phyloP scores from a whole-genome alignment of 2,888 invertebrate species.

The Amphimallon solstitiale region DNA sequence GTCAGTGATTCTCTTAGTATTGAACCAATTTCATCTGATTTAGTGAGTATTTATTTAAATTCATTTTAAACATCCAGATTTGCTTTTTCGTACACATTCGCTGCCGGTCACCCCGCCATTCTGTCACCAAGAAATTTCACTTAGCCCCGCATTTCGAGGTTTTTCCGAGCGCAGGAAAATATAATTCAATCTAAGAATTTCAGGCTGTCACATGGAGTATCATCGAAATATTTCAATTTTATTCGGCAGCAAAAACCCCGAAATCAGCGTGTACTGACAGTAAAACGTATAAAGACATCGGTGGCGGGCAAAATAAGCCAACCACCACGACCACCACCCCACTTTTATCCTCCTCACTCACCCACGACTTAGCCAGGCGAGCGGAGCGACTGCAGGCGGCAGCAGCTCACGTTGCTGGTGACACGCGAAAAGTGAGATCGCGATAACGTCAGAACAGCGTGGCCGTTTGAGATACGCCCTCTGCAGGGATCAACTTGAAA shows the following conservation, averaged over 20 bases:
- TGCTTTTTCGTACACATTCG: too few relatives aligned
- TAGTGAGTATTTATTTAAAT: too few relatives aligned
- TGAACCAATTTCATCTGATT: too few relatives aligned
- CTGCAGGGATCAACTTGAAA: constrained; percentile 33
- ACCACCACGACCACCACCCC: not conserved
- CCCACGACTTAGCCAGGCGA: not conserved
- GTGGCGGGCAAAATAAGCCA: not conserved
- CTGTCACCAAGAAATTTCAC: not conserved
- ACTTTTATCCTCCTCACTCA: not conserved
- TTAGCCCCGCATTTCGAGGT: not conserved
- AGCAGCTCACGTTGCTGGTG: constrained; percentile 5
- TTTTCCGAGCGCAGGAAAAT: not conserved
- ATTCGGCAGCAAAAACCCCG: constrained; percentile 3
- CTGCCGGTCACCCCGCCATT: not conserved
- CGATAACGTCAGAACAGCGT: constrained; percentile 30
- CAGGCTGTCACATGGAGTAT: constrained; percentile 9
- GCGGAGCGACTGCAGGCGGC: not conserved
- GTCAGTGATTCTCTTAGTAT: too few relatives aligned
- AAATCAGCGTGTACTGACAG: constrained; percentile 2
- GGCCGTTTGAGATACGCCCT: constrained; percentile 22
- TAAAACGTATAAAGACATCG: constrained; percentile 1
- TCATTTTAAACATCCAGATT: too few relatives aligned
- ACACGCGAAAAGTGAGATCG: constrained; percentile 41
- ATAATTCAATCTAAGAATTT: constrained; percentile 6
- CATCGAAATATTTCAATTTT: constrained; percentile 28